phyloP scores from a whole-genome alignment of 1,140 invertebrate species.

The Lutraria rhynchaena region DNA sequence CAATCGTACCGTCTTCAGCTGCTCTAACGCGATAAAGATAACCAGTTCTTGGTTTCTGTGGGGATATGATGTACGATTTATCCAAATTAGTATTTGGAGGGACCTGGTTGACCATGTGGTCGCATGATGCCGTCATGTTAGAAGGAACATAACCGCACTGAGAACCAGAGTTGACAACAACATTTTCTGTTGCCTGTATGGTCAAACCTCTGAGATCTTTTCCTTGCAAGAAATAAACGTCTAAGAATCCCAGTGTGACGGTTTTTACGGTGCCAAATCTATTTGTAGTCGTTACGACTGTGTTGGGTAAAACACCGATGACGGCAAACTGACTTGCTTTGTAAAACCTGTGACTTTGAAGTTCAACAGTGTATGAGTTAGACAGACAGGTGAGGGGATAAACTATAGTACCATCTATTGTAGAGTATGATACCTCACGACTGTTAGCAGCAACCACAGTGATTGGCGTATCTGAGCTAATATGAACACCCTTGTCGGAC shows the following conservation, averaged over 20 bases:
- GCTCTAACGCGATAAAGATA: constrained; percentile 10
- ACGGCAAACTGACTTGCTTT: constrained; percentile 20
- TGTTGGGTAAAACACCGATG: background rate
- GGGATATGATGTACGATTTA: background rate
- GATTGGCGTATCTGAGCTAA: constrained; percentile 9
- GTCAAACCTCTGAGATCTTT: constrained; percentile 7
- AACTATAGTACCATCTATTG: constrained; percentile 13
- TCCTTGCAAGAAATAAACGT: constrained; percentile 7
- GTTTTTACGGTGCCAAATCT: background rate
- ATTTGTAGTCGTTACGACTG: background rate
- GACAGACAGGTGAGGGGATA: constrained; percentile 12
- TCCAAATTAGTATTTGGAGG: background rate
- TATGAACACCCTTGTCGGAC: background rate
- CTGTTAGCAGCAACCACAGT: constrained; percentile 17
- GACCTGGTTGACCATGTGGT: constrained; percentile 23
- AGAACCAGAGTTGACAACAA: constrained; percentile 4
- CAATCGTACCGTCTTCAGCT: constrained; percentile 3
- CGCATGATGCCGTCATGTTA: background rate
- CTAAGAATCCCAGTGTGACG: background rate
- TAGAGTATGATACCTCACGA: constrained; percentile 7
- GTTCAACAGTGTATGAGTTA: background rate
- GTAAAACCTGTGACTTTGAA: constrained; percentile 14
- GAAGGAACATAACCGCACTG: constrained; percentile 29
- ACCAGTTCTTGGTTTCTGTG: constrained; percentile 10
- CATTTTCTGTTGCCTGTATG: background rate